These are phyloP conservation scores for Patella depressa DNA, from an alignment of 2,888 invertebrate genomes.

Conservation along the genomic window DNA sequence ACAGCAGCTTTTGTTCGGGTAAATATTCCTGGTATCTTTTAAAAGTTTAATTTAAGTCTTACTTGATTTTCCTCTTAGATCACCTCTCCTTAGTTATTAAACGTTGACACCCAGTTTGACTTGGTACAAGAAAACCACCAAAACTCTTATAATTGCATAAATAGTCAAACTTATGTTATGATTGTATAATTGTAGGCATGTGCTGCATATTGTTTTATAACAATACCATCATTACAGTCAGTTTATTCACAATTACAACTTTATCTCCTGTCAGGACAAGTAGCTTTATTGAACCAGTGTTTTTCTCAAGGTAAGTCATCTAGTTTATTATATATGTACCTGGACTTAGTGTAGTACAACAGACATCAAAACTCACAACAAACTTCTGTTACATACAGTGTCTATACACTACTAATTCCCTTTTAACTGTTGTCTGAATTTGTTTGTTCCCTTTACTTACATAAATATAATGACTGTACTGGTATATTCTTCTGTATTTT, in stretches of 20 bases:
- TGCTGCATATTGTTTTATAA: slow-evolving; percentile 95
- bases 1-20: slow-evolving; percentile 87
- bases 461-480: too few species aligned
- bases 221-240: slow-evolving; percentile 91
- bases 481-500: too few species aligned
- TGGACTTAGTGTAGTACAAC: too few species aligned
- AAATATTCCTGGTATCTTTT: slow-evolving; percentile 34
- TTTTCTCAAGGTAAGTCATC: slow-evolving; percentile 81
- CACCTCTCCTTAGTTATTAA: not conserved
- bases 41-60: not conserved
- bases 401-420: not conserved
- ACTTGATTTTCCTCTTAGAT: not conserved
- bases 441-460: too few species aligned
- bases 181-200: slow-evolving; percentile 78
- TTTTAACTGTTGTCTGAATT: too few species aligned
- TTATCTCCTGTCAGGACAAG: slow-evolving; percentile 89
- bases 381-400: not conserved
- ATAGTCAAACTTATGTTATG: not conserved
- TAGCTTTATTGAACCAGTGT: slow-evolving; percentile 89
- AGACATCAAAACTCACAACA: too few species aligned
- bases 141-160: not conserved
- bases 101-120: not conserved
- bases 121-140: not conserved
- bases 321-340: not conserved
- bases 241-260: slow-evolving; percentile 85